phyloP scores from a whole-genome alignment of 2,888 invertebrate genomes.

The Leucophenga maculata region DNA sequence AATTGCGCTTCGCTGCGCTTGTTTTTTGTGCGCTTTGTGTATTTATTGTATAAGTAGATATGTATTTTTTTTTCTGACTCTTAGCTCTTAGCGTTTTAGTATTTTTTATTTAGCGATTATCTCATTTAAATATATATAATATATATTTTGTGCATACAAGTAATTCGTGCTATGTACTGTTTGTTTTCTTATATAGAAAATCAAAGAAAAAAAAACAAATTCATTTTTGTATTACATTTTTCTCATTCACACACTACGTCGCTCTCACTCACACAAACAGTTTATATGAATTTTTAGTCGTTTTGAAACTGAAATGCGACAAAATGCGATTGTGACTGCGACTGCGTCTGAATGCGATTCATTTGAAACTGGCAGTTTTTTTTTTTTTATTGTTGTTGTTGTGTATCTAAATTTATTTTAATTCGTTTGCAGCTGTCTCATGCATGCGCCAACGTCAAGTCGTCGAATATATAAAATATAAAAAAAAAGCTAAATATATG shows the following conservation, averaged over 20 bases:
- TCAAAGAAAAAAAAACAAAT: constrained; percentile 16
- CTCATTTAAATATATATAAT: constrained; percentile 50
- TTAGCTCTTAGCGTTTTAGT: too few species aligned
- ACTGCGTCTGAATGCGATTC: constrained; percentile 7
- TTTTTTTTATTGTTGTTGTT: constrained; percentile 19
- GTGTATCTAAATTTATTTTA: constrained; percentile 18
- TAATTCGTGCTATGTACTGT: constrained; percentile 10
- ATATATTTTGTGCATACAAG: constrained; percentile 56
- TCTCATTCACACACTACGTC: constrained; percentile 9
- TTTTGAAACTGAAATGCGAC: constrained; percentile 30
- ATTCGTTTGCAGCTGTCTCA: constrained; percentile 24
- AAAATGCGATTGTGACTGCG: background rate
- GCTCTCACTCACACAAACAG: constrained; percentile 17
- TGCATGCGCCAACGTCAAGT: background rate
- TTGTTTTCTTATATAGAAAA: constrained; percentile 26
- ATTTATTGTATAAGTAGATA: background rate
- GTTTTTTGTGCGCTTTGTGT: constrained; percentile 6
- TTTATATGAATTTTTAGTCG: constrained; percentile 40
- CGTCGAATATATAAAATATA: background rate
- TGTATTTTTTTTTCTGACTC: too few species aligned
- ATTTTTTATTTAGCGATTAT: constrained; percentile 56
- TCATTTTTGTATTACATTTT: constrained; percentile 36
- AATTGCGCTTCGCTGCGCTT: constrained; percentile 2
- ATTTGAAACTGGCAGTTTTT: background rate
- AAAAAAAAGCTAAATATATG: background rate